phyloP scores from a whole-genome alignment of 2,888 invertebrate genomes.

The Pammene aurita region DNA sequence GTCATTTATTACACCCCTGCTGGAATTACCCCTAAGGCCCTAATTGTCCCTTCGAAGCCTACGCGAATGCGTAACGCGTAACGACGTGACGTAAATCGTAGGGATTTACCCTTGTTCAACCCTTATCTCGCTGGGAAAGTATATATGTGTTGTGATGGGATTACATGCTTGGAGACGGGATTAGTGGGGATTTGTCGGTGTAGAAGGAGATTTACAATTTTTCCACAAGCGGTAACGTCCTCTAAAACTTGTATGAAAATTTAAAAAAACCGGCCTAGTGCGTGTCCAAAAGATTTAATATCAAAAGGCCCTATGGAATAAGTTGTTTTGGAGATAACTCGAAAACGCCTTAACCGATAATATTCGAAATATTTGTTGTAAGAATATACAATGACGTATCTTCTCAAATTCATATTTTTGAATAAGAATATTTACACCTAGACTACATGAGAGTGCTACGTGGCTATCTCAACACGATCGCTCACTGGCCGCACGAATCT shows the following conservation, averaged over 20 bases:
- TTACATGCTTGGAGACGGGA: conserved; percentile 9
- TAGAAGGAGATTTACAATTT: neutral
- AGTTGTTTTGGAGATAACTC: too few relatives aligned
- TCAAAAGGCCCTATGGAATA: too few relatives aligned
- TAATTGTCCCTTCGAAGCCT: conserved; percentile 41
- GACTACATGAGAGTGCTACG: neutral
- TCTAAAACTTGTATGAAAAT: too few relatives aligned
- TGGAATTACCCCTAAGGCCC: conserved; percentile 31
- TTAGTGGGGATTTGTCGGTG: conserved; percentile 1
- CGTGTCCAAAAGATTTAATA: too few relatives aligned
- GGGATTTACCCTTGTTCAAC: conserved; percentile 39
- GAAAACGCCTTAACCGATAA: too few relatives aligned
- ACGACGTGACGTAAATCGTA: conserved; percentile 41
- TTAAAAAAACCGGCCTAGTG: too few relatives aligned
- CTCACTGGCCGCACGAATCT: conserved; percentile 4
- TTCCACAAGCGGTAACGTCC: too few relatives aligned
- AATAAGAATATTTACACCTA: too few relatives aligned
- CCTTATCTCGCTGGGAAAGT: conserved; percentile 30
- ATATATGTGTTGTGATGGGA: conserved; percentile 20
- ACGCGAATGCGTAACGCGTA: conserved; percentile 36
- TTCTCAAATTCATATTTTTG: too few relatives aligned
- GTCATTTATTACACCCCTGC: conserved; percentile 37
- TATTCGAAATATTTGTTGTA: too few relatives aligned
- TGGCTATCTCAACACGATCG: neutral
- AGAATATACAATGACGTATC: too few relatives aligned